Evolutionary conservation across 2,113 vertebrate genomes (phyloP).

Genomic region (Brienomyrus brachyistius): DNA sequence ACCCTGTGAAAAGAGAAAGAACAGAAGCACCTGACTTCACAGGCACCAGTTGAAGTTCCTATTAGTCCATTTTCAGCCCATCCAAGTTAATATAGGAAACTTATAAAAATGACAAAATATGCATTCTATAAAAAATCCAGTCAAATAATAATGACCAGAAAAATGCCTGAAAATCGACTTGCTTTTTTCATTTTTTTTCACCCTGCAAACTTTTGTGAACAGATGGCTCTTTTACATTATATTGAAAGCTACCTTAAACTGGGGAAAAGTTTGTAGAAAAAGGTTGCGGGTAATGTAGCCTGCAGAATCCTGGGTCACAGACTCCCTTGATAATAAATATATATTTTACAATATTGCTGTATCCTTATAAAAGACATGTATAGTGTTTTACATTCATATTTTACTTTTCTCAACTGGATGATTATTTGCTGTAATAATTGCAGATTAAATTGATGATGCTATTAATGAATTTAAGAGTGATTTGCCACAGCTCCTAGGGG

Average conservation of each 20-base stretch:
- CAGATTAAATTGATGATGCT: background rate
- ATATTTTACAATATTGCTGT: background rate
- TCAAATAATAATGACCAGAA: background rate
- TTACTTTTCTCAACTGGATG: background rate
- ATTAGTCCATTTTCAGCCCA: background rate
- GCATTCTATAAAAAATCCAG: background rate
- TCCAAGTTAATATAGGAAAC: background rate
- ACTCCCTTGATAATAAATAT: background rate
- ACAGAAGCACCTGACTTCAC: background rate
- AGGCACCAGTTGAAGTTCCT: background rate
- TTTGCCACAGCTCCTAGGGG: background rate
- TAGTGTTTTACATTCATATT: background rate
- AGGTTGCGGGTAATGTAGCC: background rate
- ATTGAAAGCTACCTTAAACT: background rate
- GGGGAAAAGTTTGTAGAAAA: background rate
- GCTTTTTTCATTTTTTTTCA: background rate
- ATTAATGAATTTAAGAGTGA: background rate
- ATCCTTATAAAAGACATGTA: background rate
- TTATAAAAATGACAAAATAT: background rate
- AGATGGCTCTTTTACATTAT: conserved; percentile 4
- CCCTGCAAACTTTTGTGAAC: background rate
- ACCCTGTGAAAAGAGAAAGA: background rate
- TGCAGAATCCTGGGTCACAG: background rate
- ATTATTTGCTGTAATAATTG: background rate
- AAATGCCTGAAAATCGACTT: background rate